A percentile compares a stretch with the other conserved stretches of the same genome.
phyloP scores from a whole-genome alignment of 1,140 invertebrate genomes.

The Anadara kagoshimensis region DNA sequence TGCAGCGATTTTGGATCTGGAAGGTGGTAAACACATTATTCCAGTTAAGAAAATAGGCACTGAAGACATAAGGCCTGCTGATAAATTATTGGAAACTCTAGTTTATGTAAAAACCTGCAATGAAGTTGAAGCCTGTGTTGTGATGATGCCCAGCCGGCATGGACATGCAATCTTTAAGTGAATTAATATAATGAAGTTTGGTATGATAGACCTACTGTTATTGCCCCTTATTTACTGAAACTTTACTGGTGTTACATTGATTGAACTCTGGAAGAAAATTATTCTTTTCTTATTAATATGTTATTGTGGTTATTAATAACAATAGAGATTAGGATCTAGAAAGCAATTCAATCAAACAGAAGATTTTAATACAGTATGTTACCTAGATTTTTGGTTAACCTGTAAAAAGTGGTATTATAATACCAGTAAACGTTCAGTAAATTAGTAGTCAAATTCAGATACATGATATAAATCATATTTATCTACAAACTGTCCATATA shows the following conservation, averaged over 20 bases:
- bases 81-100: constrained; percentile 6
- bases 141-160: constrained; percentile 13
- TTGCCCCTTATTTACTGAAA: neutral
- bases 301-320: no score
- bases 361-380: no score
- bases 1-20: constrained; percentile 4
- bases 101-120: constrained; percentile 10
- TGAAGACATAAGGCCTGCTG: constrained; percentile 8
- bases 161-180: constrained; percentile 16
- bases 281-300: no score
- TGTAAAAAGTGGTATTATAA: no score
- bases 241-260: neutral
- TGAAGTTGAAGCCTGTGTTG: constrained; percentile 8
- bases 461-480: no score
- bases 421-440: no score
- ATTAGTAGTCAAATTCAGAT: no score
- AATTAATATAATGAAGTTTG: neutral
- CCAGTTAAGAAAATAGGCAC: constrained; percentile 1
- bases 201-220: neutral
- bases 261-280: neutral
- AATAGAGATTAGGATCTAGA: no score
- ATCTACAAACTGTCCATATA: no score
- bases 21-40: constrained; percentile 6
- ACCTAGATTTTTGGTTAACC: no score
- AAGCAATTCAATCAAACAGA: no score